Conservation (phyloP, 2,113 vertebrate species). For the Conger conger region DNA sequence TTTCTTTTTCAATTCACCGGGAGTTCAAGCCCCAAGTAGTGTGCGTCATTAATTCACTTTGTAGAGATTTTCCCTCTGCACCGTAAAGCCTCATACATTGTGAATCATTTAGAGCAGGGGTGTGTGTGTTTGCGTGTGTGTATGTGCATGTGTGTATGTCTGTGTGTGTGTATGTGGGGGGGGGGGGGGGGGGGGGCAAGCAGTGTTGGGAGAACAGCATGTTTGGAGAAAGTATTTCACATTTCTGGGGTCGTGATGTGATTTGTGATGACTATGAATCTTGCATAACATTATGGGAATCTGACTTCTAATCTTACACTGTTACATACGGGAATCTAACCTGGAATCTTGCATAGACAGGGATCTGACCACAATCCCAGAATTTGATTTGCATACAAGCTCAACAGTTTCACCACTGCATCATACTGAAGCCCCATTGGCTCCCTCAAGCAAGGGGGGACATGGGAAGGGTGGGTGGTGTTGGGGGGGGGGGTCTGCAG, state of each 20-base stretch:
- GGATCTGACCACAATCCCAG: too few species aligned
- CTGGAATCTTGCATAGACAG: neutral
- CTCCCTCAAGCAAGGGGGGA: neutral
- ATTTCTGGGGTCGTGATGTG: too few species aligned
- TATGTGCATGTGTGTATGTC: slow-evolving; percentile 5
- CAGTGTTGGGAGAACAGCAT: too few species aligned
- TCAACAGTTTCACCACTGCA: neutral
- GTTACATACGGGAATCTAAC: neutral
- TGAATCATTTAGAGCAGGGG: neutral
- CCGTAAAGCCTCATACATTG: slow-evolving; percentile 57
- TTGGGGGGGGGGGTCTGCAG: neutral
- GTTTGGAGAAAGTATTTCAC: too few species aligned
- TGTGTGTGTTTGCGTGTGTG: slow-evolving; percentile 33
- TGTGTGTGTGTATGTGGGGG: too few species aligned
- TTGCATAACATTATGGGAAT: too few species aligned
- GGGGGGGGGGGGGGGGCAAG: too few species aligned
- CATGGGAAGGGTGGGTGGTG: neutral
- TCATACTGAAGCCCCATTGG: neutral
- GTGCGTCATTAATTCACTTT: slow-evolving; percentile 33
- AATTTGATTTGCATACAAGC: neutral
- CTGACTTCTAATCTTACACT: too few species aligned
- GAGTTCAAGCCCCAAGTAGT: neutral
- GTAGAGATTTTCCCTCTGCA: slow-evolving; percentile 62
- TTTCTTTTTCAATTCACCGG: neutral
- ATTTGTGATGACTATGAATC: too few species aligned